Evolutionary conservation across 2,797 vertebrate genomes (phyloP), one percentile per base, ranked within the genome.

Genomic region (Allenopithecus nigroviridis): DNA sequence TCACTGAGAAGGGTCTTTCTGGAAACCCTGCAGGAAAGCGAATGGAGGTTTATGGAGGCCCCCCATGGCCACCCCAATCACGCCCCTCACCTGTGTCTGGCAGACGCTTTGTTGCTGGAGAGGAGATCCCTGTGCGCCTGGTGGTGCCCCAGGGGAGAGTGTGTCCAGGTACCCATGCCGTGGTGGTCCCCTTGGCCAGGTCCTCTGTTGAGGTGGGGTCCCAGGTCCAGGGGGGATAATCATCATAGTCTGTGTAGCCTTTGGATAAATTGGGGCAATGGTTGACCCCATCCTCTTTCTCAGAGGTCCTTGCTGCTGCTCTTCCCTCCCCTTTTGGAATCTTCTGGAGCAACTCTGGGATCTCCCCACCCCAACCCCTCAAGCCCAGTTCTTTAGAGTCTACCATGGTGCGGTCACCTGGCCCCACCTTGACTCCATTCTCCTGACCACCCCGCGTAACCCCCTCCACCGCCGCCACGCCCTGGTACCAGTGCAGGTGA

Each of bases 401-500:
- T 39, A 43, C 84, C 46, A 46, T 28, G 28, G 9, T 61, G 26
- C 10, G 2, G 36, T 21, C n/a, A 16, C 50, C 41, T 43, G 28
- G 19, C 10, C 26, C 72, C 11, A 8, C 78, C 36, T 72, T 3
- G 10, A 55, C 28, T 26, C 41, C 30, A 6, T 6, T 12, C 41
- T 43, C 43, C 12, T 6, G 2, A 11, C 43, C 28, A 1, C 17
- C 50, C 81, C 57, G 39, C 28, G 33, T 24, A 22, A 5, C 30
- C 24, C 22, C 8, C 4, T 5, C 57, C 26, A 1, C 2, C 39
- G 24, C 36, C 24, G 5, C 24, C 13, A 68, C 19, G 61, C 76
- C 87, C 59, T 14, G 17, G 79, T 89, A 99, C 98, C 98, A 24
- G 97, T 97, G 94, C 98, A 99, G 76, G 97, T 94, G 10, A 98